Percentiles rank a stretch among this genome's conserved stretches.
Evolutionary conservation across 53 echinoderm and acorn worm species (phyloP).

Genomic region (Echinometra lucunter): DNA sequence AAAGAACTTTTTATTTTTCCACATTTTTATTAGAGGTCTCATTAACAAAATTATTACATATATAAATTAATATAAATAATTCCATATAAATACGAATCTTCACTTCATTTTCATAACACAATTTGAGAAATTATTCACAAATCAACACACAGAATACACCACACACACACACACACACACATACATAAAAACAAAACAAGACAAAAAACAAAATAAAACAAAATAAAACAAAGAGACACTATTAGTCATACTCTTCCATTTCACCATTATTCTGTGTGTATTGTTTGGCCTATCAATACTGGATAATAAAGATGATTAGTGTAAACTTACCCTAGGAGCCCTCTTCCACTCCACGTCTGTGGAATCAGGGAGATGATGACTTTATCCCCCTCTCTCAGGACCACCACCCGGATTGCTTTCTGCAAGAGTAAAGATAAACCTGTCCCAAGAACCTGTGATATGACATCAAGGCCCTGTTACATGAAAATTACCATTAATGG

Average conservation of each 20-base stretch:
- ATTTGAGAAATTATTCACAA: too few relatives aligned
- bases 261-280: neutral
- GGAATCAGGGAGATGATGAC: slow-evolving; percentile 77
- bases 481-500: too few relatives aligned
- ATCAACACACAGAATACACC: too few relatives aligned
- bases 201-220: neutral
- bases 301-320: neutral
- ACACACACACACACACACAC: too few relatives aligned
- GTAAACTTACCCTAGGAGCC: slow-evolving; percentile 85
- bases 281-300: neutral
- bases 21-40: too few relatives aligned
- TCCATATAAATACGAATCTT: too few relatives aligned
- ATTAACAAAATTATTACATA: too few relatives aligned
- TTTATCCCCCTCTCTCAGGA: slow-evolving; percentile 72
- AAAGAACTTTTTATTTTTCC: too few relatives aligned
- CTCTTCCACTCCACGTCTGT: slow-evolving; percentile 83
- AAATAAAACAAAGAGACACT: neutral
- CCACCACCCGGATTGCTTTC: slow-evolving; percentile 84
- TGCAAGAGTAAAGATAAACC: slow-evolving; percentile 44
- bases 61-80: too few relatives aligned
- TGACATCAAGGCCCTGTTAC: neutral
- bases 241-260: neutral
- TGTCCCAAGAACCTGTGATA: neutral
- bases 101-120: too few relatives aligned
- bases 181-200: neutral